phyloP scores from a whole-genome alignment of 2,113 vertebrate genomes.

The Sylvia atricapilla region DNA sequence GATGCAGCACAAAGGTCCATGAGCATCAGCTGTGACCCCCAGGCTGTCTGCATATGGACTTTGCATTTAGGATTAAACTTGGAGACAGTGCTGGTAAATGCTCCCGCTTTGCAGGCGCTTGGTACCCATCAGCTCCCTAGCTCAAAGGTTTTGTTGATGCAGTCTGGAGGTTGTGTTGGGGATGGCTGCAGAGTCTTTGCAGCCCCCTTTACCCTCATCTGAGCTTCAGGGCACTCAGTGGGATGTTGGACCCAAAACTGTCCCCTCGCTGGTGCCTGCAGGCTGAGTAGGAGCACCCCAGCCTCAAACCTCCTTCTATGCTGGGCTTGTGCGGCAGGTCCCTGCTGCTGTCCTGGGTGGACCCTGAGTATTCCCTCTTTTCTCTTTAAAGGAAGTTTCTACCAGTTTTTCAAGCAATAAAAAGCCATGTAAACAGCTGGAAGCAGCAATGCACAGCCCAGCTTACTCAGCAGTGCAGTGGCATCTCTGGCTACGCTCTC shows the following conservation, averaged over 20 bases:
- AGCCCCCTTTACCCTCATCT: background rate
- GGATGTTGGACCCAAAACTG: background rate
- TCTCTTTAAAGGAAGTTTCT: background rate
- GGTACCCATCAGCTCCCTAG: rapidly evolving
- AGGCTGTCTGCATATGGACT: background rate
- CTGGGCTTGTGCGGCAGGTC: rapidly evolving
- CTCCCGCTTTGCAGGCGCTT: background rate
- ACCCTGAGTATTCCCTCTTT: background rate
- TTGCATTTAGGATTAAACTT: background rate
- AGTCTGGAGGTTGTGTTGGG: background rate
- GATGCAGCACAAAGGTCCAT: background rate
- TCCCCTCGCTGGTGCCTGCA: background rate
- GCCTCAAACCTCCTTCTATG: background rate
- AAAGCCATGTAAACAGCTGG: background rate
- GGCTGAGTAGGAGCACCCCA: background rate
- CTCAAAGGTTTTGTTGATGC: background rate
- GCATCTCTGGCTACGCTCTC: background rate
- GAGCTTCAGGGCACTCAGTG: background rate
- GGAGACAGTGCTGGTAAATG: background rate
- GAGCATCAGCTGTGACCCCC: background rate
- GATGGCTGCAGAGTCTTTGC: background rate
- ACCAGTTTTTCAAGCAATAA: background rate
- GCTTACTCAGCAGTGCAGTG: background rate
- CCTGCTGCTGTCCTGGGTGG: background rate
- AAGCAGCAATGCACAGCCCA: background rate